Evolutionary conservation across 2,113 vertebrate species (phyloP).

Genomic region (Abramis brama): DNA sequence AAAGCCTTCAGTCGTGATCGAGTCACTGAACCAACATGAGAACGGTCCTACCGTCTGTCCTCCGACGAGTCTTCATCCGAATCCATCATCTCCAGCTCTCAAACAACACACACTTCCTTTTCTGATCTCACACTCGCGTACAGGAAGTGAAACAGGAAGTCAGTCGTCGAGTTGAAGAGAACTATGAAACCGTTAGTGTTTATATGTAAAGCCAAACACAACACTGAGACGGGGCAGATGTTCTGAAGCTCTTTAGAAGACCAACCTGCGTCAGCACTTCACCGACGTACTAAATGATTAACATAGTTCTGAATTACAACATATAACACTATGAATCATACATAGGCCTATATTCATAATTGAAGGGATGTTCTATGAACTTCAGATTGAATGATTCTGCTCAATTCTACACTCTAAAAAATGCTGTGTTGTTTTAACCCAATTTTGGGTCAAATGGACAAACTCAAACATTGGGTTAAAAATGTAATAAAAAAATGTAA

Average conservation of each 20-base stretch:
- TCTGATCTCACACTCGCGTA: background rate
- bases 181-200: background rate
- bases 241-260: too few relatives aligned
- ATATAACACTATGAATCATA: background rate
- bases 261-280: background rate
- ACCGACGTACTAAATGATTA: background rate
- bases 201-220: background rate
- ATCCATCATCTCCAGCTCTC: background rate
- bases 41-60: background rate
- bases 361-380: background rate
- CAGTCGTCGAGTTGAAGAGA: background rate
- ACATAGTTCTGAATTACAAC: background rate
- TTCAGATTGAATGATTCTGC: background rate
- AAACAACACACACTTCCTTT: conserved; percentile 7
- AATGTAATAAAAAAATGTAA: too few relatives aligned
- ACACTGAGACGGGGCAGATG: background rate
- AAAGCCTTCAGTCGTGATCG: background rate
- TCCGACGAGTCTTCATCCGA: background rate
- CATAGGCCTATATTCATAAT: background rate
- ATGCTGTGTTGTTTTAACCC: too few relatives aligned
- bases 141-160: conserved; percentile 31
- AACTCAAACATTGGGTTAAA: too few relatives aligned
- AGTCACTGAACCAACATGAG: background rate
- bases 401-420: too few relatives aligned
- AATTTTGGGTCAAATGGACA: too few relatives aligned